Base-by-base conservation (phyloP, 2,797 vertebrate species). In the Crocidura indochinensis region DNA sequence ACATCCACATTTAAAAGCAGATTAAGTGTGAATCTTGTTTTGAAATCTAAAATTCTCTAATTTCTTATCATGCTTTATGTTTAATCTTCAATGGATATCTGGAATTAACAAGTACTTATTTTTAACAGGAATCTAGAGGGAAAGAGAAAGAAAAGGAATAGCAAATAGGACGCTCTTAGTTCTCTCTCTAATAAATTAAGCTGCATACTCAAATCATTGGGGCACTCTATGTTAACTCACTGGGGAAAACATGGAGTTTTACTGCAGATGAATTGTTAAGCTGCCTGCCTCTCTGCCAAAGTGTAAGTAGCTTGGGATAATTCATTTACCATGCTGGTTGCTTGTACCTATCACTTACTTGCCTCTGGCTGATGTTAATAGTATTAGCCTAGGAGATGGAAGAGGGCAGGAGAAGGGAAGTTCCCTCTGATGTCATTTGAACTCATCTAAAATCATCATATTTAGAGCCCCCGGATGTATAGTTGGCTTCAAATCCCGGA, bases 1-100 rank as follows among this genome's bases (percentile, higher is more conserved):
- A 7, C 76, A 94, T 96, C 90, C 91, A 87, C 95, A 96, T 96
- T 96, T 96, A 95, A 96, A 96, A 94, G 26, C 78, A 93, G 20
- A 27, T 85, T 86, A 64, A 91, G 47, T 0, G 0, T 76, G 95
- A 94, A 46, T 20, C 5, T 80, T 69, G 17, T 88, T 96, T 94
- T 94, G 65, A 88, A 60, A 84, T 46, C 44, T 94, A 31, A 79
- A 88, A 90, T 82, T 92, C 49, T 92, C 64, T 94, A 89, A 26
- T 49, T 78, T 97, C 67, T 88, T 90, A 81, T 90, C 90, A 89
- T 83, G 47, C 9, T 91, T 90, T 84, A 80, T 94, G 77, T 93
- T 81, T 95, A 88, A 77, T 85, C 71, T 81, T 75, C 84, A 90
- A 96, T 72, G 87, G 79, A 96, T 90, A 84, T 95, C 90, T 95